Base-by-base conservation (phyloP, 2,113 vertebrate genomes). In the Cyprinus carpio region DNA sequence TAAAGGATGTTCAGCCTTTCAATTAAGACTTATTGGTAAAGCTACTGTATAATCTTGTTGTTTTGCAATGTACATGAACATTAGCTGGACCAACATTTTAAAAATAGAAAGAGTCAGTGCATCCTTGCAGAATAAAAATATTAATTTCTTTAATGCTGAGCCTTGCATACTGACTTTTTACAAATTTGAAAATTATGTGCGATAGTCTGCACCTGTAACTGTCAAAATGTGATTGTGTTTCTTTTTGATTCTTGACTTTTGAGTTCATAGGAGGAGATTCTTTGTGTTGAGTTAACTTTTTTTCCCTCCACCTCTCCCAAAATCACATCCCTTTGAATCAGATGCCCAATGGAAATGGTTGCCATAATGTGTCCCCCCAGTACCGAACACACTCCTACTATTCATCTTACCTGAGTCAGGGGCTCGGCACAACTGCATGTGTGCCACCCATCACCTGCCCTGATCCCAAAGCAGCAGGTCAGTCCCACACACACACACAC, bases 321-420 rank as follows among this genome's bases (percentile, higher is more conserved):
- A 76, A 75, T 87, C 29, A 43, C 40, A 51, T 76, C 10, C 56
- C 29, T 75, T n/a, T 78, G 18, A 88, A 92, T 84, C 95, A 96
- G 96, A 93, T 97, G 94, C 96, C 97, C 58, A 94, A 89, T 34
- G 83, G 92, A 6, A 97, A 99, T 62, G 93, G 94, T 75, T 93
- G 92, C 11, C 97, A 97, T 3, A 67, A 93, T 0, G 2, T 97
- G 92, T 90, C 95, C 67, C 94, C 97, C 18, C 97, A 97, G 94
- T 99, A 98, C 92, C 93, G 91, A 87, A 96, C 99, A 97, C 97
- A 97, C 75, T 96, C 97, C 31, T 99, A 97, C 90, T 98, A 99
- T 85, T 94, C 97, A 31, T 93, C 96, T 51, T 98, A 97, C 92
- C 90, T 97, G 92, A 95, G 95, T 76, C 98, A 96, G 91, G 96